These are phyloP conservation scores for Miichthys miiuy DNA, from an alignment of 2,797 vertebrate genomes.

Conservation along the genomic window DNA sequence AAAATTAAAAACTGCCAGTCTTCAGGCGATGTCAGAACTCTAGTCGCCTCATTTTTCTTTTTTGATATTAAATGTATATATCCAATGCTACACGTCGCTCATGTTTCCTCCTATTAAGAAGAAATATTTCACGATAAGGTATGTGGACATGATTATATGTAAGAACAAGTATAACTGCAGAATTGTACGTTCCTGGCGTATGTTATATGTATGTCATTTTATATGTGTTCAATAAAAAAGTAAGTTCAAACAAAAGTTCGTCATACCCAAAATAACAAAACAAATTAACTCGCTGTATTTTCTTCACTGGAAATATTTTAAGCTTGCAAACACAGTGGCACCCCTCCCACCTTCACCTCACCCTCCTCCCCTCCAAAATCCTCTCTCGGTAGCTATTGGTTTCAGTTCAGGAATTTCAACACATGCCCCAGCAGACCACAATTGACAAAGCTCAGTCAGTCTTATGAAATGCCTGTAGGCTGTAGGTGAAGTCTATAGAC, in stretches of 20 bases:
- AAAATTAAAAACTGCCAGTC: too few species aligned
- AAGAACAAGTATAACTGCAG: too few species aligned
- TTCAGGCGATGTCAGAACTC: too few species aligned
- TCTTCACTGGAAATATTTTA: constrained; percentile 7
- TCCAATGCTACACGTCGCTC: too few species aligned
- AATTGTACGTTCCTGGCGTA: too few species aligned
- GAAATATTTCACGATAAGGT: too few species aligned
- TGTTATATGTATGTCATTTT: too few species aligned
- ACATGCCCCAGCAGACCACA: constrained; percentile 81
- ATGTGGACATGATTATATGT: too few species aligned
- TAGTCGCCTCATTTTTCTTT: too few species aligned
- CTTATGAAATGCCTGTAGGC: constrained; percentile 78
- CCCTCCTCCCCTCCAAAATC: constrained; percentile 31
- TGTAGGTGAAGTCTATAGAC: constrained; percentile 62
- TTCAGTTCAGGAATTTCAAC: constrained; percentile 82
- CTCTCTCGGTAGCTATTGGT: constrained; percentile 69
- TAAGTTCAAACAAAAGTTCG: neutral
- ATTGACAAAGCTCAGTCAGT: constrained; percentile 74
- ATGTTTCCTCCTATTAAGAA: too few species aligned
- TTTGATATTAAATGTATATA: too few species aligned
- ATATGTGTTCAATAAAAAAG: too few species aligned
- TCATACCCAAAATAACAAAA: neutral
- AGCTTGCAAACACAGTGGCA: constrained; percentile 37
- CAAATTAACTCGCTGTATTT: constrained; percentile 10
- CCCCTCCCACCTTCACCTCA: constrained; percentile 6